Conservation (phyloP, 2,888 invertebrate species). For the Leucozona laternaria region DNA sequence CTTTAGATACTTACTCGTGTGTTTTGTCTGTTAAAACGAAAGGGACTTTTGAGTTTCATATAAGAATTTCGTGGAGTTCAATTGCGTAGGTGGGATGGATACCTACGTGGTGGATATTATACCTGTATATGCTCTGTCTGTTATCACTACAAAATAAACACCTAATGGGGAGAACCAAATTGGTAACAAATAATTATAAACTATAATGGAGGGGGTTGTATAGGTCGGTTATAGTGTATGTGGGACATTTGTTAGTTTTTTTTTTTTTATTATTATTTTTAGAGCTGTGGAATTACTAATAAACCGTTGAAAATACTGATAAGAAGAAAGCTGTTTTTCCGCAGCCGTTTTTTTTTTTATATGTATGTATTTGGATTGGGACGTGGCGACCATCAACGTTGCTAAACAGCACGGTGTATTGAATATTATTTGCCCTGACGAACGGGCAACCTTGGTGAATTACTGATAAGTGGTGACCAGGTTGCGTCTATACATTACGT, state of each 20-base stretch:
- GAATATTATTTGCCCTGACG: conserved; percentile 56
- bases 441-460: conserved; percentile 62
- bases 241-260: conserved; percentile 46
- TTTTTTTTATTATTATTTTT: conserved; percentile 39
- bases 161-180: conserved; percentile 45
- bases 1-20: conserved; percentile 9
- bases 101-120: conserved; percentile 37
- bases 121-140: conserved; percentile 4
- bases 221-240: conserved; percentile 36
- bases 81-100: conserved; percentile 67
- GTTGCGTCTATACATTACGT: conserved; percentile 21
- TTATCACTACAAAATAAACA: conserved; percentile 67
- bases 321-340: conserved; percentile 55
- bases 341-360: conserved; percentile 8
- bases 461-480: conserved; percentile 73
- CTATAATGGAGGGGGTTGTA: conserved; percentile 52
- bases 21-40: conserved; percentile 9
- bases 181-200: conserved; percentile 40
- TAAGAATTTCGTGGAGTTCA: conserved; percentile 60
- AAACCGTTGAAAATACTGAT: conserved; percentile 72
- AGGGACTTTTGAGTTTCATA: conserved; percentile 16
- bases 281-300: conserved; percentile 55
- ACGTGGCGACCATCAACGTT: conserved; percentile 57
- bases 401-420: conserved; percentile 21
- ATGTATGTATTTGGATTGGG: conserved; percentile 32